phyloP scores from a whole-genome alignment of 2,888 invertebrate species.

The Sinopyrophorus schimmeli region DNA sequence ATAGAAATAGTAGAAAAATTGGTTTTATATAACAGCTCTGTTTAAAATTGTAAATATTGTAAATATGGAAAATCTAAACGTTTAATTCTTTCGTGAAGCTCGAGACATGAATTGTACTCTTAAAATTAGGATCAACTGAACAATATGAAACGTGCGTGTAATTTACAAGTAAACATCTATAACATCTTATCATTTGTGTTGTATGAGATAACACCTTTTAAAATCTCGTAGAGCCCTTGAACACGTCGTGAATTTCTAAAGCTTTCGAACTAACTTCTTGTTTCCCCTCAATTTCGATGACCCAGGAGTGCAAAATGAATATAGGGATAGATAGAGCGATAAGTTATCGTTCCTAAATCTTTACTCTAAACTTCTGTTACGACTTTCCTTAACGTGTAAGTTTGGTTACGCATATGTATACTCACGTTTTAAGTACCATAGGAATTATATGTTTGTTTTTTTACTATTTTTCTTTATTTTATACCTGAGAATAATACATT shows the following conservation, averaged over 20 bases:
- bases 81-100: no score
- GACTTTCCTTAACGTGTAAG: no score
- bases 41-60: no score
- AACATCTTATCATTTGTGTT: slow-evolving; percentile 39
- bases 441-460: neutral
- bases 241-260: slow-evolving; percentile 36
- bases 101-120: no score
- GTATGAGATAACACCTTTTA: slow-evolving; percentile 39
- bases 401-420: no score
- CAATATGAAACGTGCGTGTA: slow-evolving; percentile 32
- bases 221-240: slow-evolving; percentile 36
- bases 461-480: no score
- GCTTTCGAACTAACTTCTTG: slow-evolving; percentile 32
- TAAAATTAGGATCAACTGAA: slow-evolving; percentile 19
- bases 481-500: no score
- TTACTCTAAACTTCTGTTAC: slow-evolving; percentile 26
- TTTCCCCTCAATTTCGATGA: slow-evolving; percentile 29
- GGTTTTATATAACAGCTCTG: no score
- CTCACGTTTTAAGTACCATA: no score
- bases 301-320: slow-evolving; percentile 26
- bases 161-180: slow-evolving; percentile 32
- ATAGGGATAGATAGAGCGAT: slow-evolving; percentile 27
- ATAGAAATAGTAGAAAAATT: neutral
- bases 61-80: no score
- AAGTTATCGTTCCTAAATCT: slow-evolving; percentile 26